Conservation (phyloP, 1,140 invertebrate genomes). For the Metopolophium dirhodum region DNA sequence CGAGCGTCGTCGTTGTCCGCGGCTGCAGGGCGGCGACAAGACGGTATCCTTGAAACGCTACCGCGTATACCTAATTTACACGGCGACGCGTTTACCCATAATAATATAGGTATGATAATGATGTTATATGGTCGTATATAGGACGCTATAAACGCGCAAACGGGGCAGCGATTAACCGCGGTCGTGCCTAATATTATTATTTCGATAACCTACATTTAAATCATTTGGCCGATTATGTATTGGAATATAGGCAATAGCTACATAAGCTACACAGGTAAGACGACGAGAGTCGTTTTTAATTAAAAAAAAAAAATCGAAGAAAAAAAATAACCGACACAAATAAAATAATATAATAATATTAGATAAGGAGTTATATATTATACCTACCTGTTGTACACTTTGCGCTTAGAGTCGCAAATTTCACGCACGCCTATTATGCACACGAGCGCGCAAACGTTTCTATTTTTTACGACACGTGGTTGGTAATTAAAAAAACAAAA, state of each 20-base stretch:
- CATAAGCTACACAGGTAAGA: neutral
- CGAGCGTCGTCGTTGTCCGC: neutral
- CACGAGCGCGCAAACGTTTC: neutral
- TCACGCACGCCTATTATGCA: neutral
- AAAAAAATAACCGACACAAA: neutral
- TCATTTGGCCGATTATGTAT: neutral
- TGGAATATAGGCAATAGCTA: too few species aligned
- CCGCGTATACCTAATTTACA: neutral
- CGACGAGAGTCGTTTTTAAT: neutral
- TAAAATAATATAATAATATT: neutral
- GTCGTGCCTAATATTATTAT: conserved; percentile 16
- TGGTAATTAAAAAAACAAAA: neutral
- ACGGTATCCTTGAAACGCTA: neutral
- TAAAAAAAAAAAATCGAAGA: neutral
- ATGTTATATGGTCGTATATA: neutral
- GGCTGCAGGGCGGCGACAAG: neutral
- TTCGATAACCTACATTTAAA: conserved; percentile 45
- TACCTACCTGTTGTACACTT: neutral
- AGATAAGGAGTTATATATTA: too few species aligned
- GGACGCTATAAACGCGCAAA: neutral
- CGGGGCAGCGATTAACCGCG: neutral
- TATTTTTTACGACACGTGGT: neutral
- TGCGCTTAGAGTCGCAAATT: neutral
- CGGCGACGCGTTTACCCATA: neutral
- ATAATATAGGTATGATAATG: neutral